Base-by-base conservation (phyloP, 2,797 vertebrate genomes). In the Dryobates pubescens region DNA sequence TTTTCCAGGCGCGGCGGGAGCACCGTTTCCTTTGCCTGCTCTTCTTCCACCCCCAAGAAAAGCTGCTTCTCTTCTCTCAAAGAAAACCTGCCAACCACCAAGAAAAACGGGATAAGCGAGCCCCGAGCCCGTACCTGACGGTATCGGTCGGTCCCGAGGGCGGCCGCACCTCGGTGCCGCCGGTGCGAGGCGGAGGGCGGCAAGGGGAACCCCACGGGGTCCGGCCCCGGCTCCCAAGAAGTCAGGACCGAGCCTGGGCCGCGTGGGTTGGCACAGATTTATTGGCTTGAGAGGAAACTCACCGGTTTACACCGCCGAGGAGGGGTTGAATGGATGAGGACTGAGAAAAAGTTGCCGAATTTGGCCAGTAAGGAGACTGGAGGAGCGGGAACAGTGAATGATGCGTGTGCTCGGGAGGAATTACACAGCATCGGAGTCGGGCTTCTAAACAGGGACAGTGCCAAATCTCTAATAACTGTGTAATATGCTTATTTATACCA, bases 401-500 rank as follows among this genome's bases (percentile, higher is more conserved):
- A 72, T 91, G 71, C 67, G 2, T 15, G 82, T 61, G 29, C 63
- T 41, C 69, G 70, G 49, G 59, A 93, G 82, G 92, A 93, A 92
- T 78, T 62, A 53, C 94, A 85, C 43, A 71, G 82, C 92, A 87
- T 74, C 93, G 20, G 76, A 82, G 43, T 2, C 85, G 85, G 71
- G 67, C 81, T 94, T 57, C 92, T 88, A 92, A 77, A 89, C 65
- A 81, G 79, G 54, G 86, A 86, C 82, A 85, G 82, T 62, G 94
- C 95, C 95, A 95, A 81, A 94, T 88, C 89, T 88, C 92, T 92
- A 94, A 86, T 94, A 94, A 95, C 82, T 82, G 43, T 93, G 95
- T 94, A 93, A 96, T 94, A 89, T 85, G 87, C 92, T 96, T 89
- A 95, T 95, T 95, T 96, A 95, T 96, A 95, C 95, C 94, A 83